Percentiles rank a stretch among this genome's conserved stretches.
Evolutionary conservation across 2,113 vertebrate species (phyloP).

Genomic region (Hemiprocne comata): DNA sequence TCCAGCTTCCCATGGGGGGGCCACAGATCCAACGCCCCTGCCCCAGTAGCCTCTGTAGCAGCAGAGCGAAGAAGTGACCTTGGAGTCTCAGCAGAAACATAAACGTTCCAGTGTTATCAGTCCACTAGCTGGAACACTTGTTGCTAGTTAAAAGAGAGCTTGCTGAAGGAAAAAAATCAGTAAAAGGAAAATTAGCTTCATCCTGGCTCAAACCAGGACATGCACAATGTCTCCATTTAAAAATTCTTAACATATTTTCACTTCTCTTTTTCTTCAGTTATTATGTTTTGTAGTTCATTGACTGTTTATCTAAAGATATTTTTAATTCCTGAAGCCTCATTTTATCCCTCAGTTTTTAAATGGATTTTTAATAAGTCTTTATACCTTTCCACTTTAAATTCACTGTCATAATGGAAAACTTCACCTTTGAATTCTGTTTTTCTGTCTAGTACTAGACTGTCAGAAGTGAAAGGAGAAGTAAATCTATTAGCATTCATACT

Average conservation of each 20-base stretch:
- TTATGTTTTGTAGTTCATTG: background rate
- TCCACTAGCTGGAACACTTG: too few relatives aligned
- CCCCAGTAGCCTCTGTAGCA: too few relatives aligned
- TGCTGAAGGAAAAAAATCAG: too few relatives aligned
- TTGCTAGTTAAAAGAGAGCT: too few relatives aligned
- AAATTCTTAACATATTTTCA: background rate
- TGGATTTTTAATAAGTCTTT: background rate
- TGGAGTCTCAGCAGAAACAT: too few relatives aligned
- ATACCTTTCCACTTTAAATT: background rate
- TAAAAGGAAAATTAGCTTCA: too few relatives aligned
- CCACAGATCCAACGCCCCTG: too few relatives aligned
- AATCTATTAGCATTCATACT: background rate
- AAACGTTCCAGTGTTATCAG: too few relatives aligned
- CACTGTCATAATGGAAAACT: background rate
- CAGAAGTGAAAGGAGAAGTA: background rate
- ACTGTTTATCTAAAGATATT: background rate
- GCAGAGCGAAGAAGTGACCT: too few relatives aligned
- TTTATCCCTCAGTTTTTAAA: background rate
- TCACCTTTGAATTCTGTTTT: background rate
- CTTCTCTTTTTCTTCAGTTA: background rate
- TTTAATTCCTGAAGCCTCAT: background rate
- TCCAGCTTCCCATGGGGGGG: too few relatives aligned
- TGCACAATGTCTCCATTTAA: background rate
- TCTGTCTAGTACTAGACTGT: background rate
- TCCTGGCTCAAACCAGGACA: too few relatives aligned